These are phyloP conservation scores for Cyclophora punctaria DNA, from an alignment of 2,888 invertebrate species.

Conservation along the genomic window DNA sequence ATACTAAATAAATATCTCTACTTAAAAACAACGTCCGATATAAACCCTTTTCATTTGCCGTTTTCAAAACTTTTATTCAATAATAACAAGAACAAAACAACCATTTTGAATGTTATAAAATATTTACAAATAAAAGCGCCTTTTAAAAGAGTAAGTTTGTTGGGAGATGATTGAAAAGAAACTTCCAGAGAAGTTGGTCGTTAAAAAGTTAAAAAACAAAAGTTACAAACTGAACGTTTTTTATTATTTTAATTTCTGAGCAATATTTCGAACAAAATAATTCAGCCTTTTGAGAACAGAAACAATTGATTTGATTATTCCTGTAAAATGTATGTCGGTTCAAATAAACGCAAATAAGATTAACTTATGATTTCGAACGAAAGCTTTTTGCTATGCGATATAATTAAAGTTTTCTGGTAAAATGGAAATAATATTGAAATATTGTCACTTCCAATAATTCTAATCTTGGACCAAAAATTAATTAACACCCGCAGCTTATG, in stretches of 20 bases:
- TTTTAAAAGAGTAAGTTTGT: slow-evolving; percentile 10
- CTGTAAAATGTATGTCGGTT: too few relatives aligned
- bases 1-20: too few relatives aligned
- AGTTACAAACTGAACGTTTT: slow-evolving; percentile 10
- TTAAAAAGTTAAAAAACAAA: slow-evolving; percentile 16
- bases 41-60: too few relatives aligned
- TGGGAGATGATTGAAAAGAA: slow-evolving; percentile 15
- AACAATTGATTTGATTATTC: too few relatives aligned
- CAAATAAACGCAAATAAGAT: too few relatives aligned
- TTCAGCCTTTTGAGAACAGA: too few relatives aligned
- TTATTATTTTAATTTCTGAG: slow-evolving; percentile 1
- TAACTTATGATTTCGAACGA: too few relatives aligned
- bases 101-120: not conserved
- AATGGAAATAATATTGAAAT: too few relatives aligned
- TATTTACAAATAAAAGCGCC: slow-evolving; percentile 8
- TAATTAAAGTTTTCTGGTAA: too few relatives aligned
- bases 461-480: slow-evolving; percentile 24
- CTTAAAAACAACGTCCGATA: too few relatives aligned
- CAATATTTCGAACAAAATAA: not conserved
- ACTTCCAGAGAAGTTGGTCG: slow-evolving; percentile 12
- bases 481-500: slow-evolving; percentile 48
- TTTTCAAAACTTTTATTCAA: not conserved
- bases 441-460: not conserved
- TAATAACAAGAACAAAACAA: not conserved
- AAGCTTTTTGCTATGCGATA: too few relatives aligned